Evolutionary conservation across 2,797 vertebrate species (phyloP), one percentile per base, ranked within the genome.

Genomic region (Sus cebifrons): DNA sequence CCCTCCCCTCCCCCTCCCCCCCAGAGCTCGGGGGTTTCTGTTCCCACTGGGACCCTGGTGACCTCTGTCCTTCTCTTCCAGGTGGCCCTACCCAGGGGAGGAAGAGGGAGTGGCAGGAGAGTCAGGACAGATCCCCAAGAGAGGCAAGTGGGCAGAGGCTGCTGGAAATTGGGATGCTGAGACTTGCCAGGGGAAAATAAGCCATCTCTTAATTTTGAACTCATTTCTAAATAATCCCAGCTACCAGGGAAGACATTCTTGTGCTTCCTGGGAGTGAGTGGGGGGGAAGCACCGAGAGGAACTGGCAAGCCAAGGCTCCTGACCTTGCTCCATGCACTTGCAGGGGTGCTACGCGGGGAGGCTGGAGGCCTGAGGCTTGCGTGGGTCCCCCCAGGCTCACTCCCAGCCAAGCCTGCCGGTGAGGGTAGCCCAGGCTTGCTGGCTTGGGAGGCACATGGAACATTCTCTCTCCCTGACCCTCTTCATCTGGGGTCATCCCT

Each of bases 161-260:
- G 6, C 64, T 1, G 18, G 86, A 70, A 81, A 74, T 32, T 36
- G 58, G 64, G 88, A 81, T 12, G 36, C 64, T 2, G 5, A 70
- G 58, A 81, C 64, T 86, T 6, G 49, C 40, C n/a, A 11, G 74
- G n/a, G 40, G 36, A 56, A 64, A 73, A 82, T 20, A 54, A 85
- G 40, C 11, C 16, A 7, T 44, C 29, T 68, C 94, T 65, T 87
- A 13, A 44, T 78, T 82, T 70, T 84, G 94, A 73, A 54, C 88
- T 96, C 52, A 27, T 92, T 94, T 97, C 56, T 52, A 58, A 92
- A 71, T n/a, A 44, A 93, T 36, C 32, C 49, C 36, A 27, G 29
- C 67, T 73, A 40, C 67, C 29, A 9, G 78, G 65, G 16, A 94
- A 52, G 54, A 49, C 44, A 20, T n/a, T 78, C 25, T 60, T 85